These are phyloP conservation scores for Antheraea yamamai DNA, from an alignment of 2,888 invertebrate genomes.

Conservation along the genomic window DNA sequence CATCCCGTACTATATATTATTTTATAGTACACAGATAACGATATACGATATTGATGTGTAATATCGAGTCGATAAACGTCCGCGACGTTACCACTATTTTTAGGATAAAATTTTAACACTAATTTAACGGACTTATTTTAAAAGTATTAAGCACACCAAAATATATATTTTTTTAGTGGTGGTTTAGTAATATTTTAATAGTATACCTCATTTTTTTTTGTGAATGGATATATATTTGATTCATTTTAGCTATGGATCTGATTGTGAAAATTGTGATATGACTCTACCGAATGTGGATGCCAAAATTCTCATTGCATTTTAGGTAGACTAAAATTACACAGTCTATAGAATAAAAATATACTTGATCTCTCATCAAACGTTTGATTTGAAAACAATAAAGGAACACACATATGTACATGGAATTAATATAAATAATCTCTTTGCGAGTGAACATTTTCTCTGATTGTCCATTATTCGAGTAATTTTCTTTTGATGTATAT, in stretches of 20 bases:
- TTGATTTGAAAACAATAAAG: slow-evolving; percentile 18
- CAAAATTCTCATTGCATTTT: slow-evolving; percentile 23
- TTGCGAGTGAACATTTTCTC: slow-evolving; percentile 14
- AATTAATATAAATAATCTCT: slow-evolving; percentile 9
- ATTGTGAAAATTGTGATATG: slow-evolving; percentile 47
- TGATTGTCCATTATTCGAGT: slow-evolving; percentile 31
- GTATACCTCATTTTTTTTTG: slow-evolving; percentile 46
- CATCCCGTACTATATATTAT: slow-evolving; percentile 20
- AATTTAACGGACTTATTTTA: slow-evolving; percentile 55
- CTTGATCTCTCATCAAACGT: slow-evolving; percentile 20
- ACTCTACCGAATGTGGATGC: slow-evolving; percentile 29
- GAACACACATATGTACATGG: slow-evolving; percentile 7
- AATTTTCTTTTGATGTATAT: slow-evolving; percentile 60
- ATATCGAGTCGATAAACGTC: slow-evolving; percentile 34
- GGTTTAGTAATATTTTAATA: slow-evolving; percentile 39
- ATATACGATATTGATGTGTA: not conserved
- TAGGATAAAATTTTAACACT: slow-evolving; percentile 42
- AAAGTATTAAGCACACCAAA: slow-evolving; percentile 79
- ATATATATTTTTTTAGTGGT: slow-evolving; percentile 66
- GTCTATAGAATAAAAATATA: slow-evolving; percentile 19
- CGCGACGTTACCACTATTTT: slow-evolving; percentile 38
- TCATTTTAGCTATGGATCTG: slow-evolving; percentile 49
- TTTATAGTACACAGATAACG: not conserved
- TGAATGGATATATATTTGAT: slow-evolving; percentile 40
- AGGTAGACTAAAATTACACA: slow-evolving; percentile 15